Conservation (phyloP, 2,888 invertebrate genomes). For the Pogonocherus hispidulus region DNA sequence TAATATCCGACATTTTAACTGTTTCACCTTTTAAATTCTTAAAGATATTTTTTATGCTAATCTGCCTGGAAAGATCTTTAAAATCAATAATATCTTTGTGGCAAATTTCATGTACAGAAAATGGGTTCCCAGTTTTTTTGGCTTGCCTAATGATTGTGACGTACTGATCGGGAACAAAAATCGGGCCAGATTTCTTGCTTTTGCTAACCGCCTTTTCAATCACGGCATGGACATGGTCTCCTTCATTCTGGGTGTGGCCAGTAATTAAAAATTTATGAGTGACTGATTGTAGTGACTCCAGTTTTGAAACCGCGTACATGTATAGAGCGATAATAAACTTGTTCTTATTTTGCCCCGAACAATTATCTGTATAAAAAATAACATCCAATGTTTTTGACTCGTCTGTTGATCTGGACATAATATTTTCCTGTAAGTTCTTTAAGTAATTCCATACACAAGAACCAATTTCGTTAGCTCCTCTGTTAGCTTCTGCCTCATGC, state of each 20-base stretch:
- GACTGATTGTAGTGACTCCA: slow-evolving; percentile 16
- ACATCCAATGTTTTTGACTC: slow-evolving; percentile 33
- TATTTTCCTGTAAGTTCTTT: slow-evolving; percentile 15
- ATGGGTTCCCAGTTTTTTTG: slow-evolving; percentile 33
- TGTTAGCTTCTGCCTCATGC: slow-evolving; percentile 56
- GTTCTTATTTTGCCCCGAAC: slow-evolving; percentile 41
- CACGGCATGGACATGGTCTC: background rate
- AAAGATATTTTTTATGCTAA: slow-evolving; percentile 2
- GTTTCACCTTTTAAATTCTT: background rate
- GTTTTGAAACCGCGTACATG: slow-evolving; percentile 25
- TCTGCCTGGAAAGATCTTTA: background rate
- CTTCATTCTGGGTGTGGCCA: slow-evolving; percentile 4
- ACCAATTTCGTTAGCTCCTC: slow-evolving; percentile 56
- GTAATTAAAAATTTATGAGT: slow-evolving; percentile 36
- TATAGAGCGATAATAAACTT: slow-evolving; percentile 30
- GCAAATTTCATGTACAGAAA: slow-evolving; percentile 11
- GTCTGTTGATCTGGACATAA: no score
- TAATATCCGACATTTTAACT: slow-evolving; percentile 3
- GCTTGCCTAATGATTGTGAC: slow-evolving; percentile 28
- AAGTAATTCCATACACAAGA: slow-evolving; percentile 37
- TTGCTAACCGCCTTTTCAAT: slow-evolving; percentile 32
- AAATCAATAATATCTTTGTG: slow-evolving; percentile 4
- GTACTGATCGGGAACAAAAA: slow-evolving; percentile 37
- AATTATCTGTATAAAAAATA: slow-evolving; percentile 41
- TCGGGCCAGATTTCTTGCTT: slow-evolving; percentile 28